A percentile compares a stretch with the other conserved stretches of the same genome.
These are phyloP conservation scores for Lampropteryx suffumata DNA, from an alignment of 2,888 invertebrate genomes.

Conservation along the genomic window DNA sequence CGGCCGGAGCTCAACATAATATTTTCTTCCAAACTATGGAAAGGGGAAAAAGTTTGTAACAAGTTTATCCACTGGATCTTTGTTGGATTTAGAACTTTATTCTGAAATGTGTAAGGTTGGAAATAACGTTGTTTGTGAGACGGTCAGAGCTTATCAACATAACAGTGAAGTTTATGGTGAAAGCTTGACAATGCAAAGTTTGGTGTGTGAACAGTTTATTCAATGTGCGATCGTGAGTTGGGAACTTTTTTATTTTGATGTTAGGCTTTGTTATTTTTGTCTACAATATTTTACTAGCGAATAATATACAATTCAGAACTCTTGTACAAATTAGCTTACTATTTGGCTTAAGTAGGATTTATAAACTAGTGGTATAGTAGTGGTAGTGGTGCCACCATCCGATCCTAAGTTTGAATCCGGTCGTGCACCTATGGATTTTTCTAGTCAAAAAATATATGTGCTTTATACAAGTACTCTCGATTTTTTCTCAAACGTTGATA, in stretches of 20 bases:
- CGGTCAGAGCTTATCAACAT: slow-evolving; percentile 3
- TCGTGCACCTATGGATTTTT: too few species aligned
- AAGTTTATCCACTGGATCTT: slow-evolving; percentile 19
- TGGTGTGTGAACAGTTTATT: slow-evolving; percentile 17
- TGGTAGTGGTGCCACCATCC: too few species aligned
- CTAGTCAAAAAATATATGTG: too few species aligned
- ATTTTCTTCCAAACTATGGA: slow-evolving; percentile 18
- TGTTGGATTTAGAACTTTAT: slow-evolving; percentile 17
- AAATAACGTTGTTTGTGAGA: not conserved
- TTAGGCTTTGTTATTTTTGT: too few species aligned
- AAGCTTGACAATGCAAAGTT: slow-evolving; percentile 12
- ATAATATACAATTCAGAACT: too few species aligned
- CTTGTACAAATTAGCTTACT: too few species aligned
- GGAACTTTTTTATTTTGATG: slow-evolving; percentile 1
- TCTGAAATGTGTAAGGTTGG: not conserved
- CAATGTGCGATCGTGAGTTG: slow-evolving; percentile 15
- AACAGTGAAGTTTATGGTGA: slow-evolving; percentile 10
- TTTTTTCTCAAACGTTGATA: too few species aligned
- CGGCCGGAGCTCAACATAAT: slow-evolving; percentile 18
- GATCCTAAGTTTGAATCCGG: too few species aligned
- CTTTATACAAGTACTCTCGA: too few species aligned
- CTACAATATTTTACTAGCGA: too few species aligned
- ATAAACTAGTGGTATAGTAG: too few species aligned
- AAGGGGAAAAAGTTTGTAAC: slow-evolving; percentile 22
- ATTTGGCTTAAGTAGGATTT: too few species aligned